Conservation (phyloP, 2,888 invertebrate genomes). For the Liodrosophila aerea region DNA sequence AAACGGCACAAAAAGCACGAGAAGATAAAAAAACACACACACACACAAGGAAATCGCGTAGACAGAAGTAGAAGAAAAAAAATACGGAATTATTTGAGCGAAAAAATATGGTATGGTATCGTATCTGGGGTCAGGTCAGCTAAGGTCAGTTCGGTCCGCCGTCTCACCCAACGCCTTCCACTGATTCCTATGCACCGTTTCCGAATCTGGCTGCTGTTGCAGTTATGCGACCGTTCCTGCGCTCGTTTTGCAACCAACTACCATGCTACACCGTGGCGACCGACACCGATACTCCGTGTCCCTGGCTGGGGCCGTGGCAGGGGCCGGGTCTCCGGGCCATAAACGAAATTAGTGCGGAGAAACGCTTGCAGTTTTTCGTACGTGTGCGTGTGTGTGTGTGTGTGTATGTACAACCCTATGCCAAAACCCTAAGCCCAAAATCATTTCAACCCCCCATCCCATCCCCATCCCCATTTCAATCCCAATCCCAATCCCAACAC, state of each 20-base stretch:
- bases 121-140: conserved; percentile 18
- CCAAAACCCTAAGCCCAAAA: conserved; percentile 6
- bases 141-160: conserved; percentile 34
- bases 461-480: neutral
- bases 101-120: neutral
- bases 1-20: conserved; percentile 72
- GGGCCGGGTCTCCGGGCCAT: conserved; percentile 20
- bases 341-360: conserved; percentile 33
- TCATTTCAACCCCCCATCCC: neutral
- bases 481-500: no score
- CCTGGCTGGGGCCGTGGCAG: conserved; percentile 5
- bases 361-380: conserved; percentile 64
- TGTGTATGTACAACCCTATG: conserved; percentile 31
- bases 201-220: conserved; percentile 13
- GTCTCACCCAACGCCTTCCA: conserved; percentile 22
- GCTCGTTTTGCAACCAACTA: conserved; percentile 69
- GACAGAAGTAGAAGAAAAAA: conserved; percentile 11
- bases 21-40: conserved; percentile 28
- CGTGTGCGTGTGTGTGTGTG: neutral
- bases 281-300: conserved; percentile 18
- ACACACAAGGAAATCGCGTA: conserved; percentile 22
- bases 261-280: conserved; percentile 30
- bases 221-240: conserved; percentile 64
- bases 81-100: conserved; percentile 8
- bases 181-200: neutral